Conservation (phyloP, 2,797 vertebrate species). For the Melanotaenia parkinsoni region DNA sequence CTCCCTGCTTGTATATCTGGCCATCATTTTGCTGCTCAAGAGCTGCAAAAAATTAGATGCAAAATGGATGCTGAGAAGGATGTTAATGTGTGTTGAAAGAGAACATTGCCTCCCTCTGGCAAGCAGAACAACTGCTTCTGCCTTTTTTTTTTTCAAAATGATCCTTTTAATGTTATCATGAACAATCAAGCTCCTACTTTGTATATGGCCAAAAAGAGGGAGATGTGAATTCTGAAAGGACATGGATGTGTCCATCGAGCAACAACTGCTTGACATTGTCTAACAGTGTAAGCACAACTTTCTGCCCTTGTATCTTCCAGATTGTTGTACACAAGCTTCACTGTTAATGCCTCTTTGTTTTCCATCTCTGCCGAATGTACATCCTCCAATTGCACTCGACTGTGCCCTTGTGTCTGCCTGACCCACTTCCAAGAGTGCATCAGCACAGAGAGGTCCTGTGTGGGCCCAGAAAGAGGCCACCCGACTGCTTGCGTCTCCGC, state of each 20-base stretch:
- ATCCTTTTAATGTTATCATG: constrained; percentile 30
- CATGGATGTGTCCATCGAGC: neutral
- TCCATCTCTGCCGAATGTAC: constrained; percentile 31
- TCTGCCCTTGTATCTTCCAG: constrained; percentile 28
- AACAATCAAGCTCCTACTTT: constrained; percentile 7
- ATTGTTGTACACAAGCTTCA: constrained; percentile 33
- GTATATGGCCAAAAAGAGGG: neutral
- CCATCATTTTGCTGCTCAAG: constrained; percentile 77
- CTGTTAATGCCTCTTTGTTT: constrained; percentile 59
- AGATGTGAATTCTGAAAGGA: neutral
- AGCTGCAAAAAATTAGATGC: constrained; percentile 73
- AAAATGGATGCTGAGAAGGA: constrained; percentile 81
- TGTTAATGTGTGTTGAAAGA: constrained; percentile 54
- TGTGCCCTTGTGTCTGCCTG: constrained; percentile 65
- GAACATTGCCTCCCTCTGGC: constrained; percentile 76
- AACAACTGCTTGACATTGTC: constrained; percentile 14
- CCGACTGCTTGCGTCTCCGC: constrained; percentile 52
- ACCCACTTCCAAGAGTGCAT: constrained; percentile 74
- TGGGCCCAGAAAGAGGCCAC: constrained; percentile 75
- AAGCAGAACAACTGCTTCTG: constrained; percentile 30
- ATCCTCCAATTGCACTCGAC: constrained; percentile 32
- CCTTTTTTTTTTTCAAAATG: constrained; percentile 14
- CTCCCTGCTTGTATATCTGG: constrained; percentile 54
- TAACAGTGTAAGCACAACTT: constrained; percentile 32
- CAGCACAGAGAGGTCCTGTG: constrained; percentile 59